Evolutionary conservation across 2,888 invertebrate genomes (phyloP).

Genomic region (Nasonovia ribisnigri): DNA sequence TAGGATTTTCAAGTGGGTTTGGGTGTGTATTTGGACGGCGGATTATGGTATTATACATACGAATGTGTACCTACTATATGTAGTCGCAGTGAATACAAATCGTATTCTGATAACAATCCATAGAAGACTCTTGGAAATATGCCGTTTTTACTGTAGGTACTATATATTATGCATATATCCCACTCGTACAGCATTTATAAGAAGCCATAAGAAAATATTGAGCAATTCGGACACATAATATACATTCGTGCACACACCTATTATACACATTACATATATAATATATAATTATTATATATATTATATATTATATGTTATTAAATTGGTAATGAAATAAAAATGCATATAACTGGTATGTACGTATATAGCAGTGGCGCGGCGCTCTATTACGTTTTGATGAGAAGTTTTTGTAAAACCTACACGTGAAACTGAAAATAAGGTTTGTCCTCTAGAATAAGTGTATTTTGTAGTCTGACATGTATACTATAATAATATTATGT

Average conservation of each 20-base stretch:
- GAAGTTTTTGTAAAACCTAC: constrained; percentile 14
- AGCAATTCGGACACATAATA: constrained; percentile 6
- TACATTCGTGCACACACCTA: neutral
- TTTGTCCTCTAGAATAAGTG: constrained; percentile 20
- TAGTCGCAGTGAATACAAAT: neutral
- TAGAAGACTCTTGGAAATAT: neutral
- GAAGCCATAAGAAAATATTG: neutral
- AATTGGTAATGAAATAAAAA: constrained; percentile 1
- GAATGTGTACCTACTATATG: neutral
- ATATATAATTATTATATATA: too few relatives aligned
- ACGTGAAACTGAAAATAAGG: constrained; percentile 30
- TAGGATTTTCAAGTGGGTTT: neutral
- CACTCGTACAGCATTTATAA: neutral
- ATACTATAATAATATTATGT: neutral
- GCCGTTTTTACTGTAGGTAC: neutral
- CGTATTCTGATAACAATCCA: neutral
- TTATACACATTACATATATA: neutral
- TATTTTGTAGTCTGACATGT: neutral
- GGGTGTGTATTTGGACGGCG: neutral
- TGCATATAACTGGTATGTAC: constrained; percentile 24
- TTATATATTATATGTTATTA: neutral
- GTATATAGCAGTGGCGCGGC: neutral
- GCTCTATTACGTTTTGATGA: neutral
- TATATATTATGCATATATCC: constrained; percentile 9
- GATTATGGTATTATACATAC: neutral